phyloP scores from a whole-genome alignment of 2,113 vertebrate species.

The Vireo altiloquus region DNA sequence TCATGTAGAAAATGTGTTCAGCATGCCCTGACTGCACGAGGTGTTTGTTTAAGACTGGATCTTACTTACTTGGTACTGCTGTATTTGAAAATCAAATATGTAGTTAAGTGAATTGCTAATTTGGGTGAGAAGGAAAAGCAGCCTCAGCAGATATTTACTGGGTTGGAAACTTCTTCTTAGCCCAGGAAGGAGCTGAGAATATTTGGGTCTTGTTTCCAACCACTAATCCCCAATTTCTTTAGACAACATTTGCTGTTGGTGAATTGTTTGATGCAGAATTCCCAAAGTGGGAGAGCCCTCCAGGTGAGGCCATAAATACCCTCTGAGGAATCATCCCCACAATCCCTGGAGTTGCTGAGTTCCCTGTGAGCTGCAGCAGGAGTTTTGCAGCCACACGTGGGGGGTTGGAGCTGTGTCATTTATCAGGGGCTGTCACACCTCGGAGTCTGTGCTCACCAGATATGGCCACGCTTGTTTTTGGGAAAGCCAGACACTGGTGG shows the following conservation, averaged over 20 bases:
- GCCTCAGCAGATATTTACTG: background rate
- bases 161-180: background rate
- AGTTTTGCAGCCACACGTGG: rapidly evolving
- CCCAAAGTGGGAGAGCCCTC: background rate
- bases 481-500: background rate
- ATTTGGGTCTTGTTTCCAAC: background rate
- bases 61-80: background rate
- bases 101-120: background rate
- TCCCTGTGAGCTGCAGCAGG: rapidly evolving
- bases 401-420: background rate
- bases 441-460: rapidly evolving
- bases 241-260: background rate
- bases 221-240: background rate
- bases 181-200: background rate
- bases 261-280: background rate
- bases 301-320: background rate
- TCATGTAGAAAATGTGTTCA: background rate
- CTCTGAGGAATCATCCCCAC: background rate
- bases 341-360: rapidly evolving
- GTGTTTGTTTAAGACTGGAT: background rate
- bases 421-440: rapidly evolving
- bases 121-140: background rate
- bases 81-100: background rate
- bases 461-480: rapidly evolving
- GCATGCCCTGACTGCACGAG: background rate